Percentiles rank a stretch among this genome's conserved stretches.
Evolutionary conservation across 2,113 vertebrate species (phyloP).

Genomic region (Lamprologus sp.): DNA sequence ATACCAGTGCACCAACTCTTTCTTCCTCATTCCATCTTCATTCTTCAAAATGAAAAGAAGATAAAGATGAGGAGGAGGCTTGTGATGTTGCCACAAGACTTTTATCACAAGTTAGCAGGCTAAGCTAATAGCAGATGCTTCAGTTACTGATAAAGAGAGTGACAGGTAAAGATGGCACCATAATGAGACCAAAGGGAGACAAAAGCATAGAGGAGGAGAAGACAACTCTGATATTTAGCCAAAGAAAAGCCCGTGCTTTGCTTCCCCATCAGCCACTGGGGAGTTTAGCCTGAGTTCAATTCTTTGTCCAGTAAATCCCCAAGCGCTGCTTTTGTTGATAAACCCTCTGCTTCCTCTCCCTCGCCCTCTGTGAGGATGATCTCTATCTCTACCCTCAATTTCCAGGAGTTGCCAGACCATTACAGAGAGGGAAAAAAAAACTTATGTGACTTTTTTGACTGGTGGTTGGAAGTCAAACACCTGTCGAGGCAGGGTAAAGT

Average conservation of each 20-base stretch:
- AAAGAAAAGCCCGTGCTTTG: not conserved
- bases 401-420: slow-evolving; percentile 50
- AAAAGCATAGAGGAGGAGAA: not conserved
- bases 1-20: slow-evolving; percentile 14
- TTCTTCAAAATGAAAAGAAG: slow-evolving; percentile 17
- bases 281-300: slow-evolving; percentile 1
- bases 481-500: slow-evolving; percentile 13
- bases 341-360: slow-evolving; percentile 1
- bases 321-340: slow-evolving; percentile 44
- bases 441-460: not conserved
- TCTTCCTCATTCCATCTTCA: not conserved
- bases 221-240: slow-evolving; percentile 31
- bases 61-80: not conserved
- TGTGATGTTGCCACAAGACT: slow-evolving; percentile 30
- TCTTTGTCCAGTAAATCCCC: slow-evolving; percentile 41
- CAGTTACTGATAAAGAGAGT: slow-evolving; percentile 15
- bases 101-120: slow-evolving; percentile 52
- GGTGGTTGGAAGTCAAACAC: not conserved
- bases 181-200: slow-evolving; percentile 3
- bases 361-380: not conserved
- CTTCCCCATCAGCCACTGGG: slow-evolving; percentile 28
- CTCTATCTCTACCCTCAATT: slow-evolving; percentile 46
- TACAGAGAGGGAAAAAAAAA: slow-evolving; percentile 9
- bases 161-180: slow-evolving; percentile 5
- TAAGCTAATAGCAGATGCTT: slow-evolving; percentile 29